phyloP scores from a whole-genome alignment of 1,140 invertebrate species.

The Papilio polyxenes region DNA sequence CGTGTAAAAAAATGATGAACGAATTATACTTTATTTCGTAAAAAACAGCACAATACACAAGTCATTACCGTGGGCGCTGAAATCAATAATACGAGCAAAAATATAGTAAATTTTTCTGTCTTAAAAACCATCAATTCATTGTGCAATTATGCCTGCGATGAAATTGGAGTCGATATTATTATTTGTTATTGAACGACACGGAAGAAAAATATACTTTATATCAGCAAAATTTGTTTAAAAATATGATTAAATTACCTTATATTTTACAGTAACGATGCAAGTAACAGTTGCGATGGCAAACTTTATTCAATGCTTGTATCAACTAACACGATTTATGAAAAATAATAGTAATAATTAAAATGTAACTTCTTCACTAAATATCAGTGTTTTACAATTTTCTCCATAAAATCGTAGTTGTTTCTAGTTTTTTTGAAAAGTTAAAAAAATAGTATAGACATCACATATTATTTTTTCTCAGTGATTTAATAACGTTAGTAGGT shows the following conservation, averaged over 20 bases:
- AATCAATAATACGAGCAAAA: not conserved
- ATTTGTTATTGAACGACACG: not conserved
- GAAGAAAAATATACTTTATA: not conserved
- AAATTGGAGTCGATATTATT: constrained; percentile 5
- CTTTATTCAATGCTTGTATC: no score
- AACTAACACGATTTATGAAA: no score
- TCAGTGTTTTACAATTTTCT: no score
- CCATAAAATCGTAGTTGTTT: no score
- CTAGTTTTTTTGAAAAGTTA: no score
- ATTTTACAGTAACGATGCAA: no score
- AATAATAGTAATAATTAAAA: no score
- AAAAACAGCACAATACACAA: not conserved
- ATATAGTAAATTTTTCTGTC: not conserved
- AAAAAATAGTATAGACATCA: not conserved
- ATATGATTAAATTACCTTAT: no score
- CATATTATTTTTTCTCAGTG: not conserved
- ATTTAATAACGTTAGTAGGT: constrained; percentile 21
- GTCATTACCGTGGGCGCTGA: not conserved
- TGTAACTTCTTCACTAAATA: no score
- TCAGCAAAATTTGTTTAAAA: no score
- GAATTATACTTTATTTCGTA: not conserved
- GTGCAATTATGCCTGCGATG: not conserved
- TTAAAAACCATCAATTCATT: constrained; percentile 2
- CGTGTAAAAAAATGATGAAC: not conserved
- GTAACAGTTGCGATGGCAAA: no score